Evolutionary conservation across 1,140 invertebrate genomes (phyloP), one percentile per base, ranked within the genome.

Genomic region (Drusus annulatus): DNA sequence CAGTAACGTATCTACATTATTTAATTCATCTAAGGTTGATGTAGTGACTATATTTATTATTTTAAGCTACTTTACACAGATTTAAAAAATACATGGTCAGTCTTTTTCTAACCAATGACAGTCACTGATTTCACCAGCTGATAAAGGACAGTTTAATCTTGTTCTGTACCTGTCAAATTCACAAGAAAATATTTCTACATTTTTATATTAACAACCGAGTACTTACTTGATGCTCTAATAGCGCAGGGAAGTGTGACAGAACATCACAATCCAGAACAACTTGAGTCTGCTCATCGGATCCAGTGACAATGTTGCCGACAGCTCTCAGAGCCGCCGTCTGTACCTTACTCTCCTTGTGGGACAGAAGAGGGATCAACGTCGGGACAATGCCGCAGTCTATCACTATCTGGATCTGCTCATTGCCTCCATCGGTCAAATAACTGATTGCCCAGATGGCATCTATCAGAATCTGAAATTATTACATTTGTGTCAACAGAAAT

Each of bases 391-490:
- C 96, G 82, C 96, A 97, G 84, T 99, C 98, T 83, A 99, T 98
- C 0, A 99, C 98, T 94, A 99, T 95, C 90, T 99, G 98, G 85
- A 99, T 99, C 90, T 99, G 98, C 81, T 98, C 97, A 88, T 99
- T 99, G 21, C 98, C 98, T 79, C 97, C 97, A 86, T 99, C 98
- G 62, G 98, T 99, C 84, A 99, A 89, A 90, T 99, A 99, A 85
- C 98, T 99, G 80, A 99, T 92, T 28, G 98, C 98, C 99, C 98
- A 99, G 52, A 99, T 97, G 65, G 98, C 99, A 87, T 99, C 98
- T 68, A 99, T 97, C 85, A 99, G 91, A 86, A 99, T 99, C 95
- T 98, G 58, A 75, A 74, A 74, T 17, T 6, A 58, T 31, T 51
- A 71, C 16, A 71, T 51, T 71, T 15, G 31, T 45, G 5, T 50